Conservation (phyloP, 2,888 invertebrate species). For the Trichopria drosophilae region DNA sequence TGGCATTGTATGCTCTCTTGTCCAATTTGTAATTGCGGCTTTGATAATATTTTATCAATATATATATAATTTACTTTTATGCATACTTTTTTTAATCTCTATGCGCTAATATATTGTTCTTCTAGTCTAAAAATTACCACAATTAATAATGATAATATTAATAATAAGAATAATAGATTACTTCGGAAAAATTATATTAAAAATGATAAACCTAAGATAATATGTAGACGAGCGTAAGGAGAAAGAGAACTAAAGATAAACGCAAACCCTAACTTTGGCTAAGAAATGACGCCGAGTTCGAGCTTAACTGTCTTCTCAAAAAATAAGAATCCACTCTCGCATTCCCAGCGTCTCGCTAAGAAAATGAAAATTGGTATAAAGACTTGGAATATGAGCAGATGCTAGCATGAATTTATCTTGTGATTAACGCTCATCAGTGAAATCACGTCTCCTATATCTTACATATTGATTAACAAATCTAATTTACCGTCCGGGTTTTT, state of each 20-base stretch:
- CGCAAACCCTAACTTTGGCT: conserved; percentile 54
- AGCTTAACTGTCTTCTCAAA: too few relatives aligned
- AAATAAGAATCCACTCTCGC: too few relatives aligned
- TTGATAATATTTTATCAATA: conserved; percentile 52
- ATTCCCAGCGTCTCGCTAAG: neutral
- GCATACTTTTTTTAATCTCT: conserved; percentile 52
- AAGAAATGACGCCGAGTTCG: conserved; percentile 46
- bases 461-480: conserved; percentile 29
- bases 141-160: conserved; percentile 48
- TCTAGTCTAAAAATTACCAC: conserved; percentile 55
- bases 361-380: conserved; percentile 32
- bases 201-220: conserved; percentile 43
- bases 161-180: conserved; percentile 47
- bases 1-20: conserved; percentile 51
- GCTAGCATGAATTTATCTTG: conserved; percentile 27
- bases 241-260: conserved; percentile 40
- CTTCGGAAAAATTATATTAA: conserved; percentile 43
- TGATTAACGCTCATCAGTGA: conserved; percentile 38
- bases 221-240: conserved; percentile 40
- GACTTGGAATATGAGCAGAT: conserved; percentile 28
- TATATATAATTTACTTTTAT: conserved; percentile 47
- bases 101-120: conserved; percentile 55
- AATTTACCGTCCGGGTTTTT: too few relatives aligned
- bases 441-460: conserved; percentile 36
- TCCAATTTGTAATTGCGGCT: conserved; percentile 53